These are phyloP conservation scores for Temnothorax curvispinosus DNA, from an alignment of 1,140 invertebrate genomes.

Conservation along the genomic window DNA sequence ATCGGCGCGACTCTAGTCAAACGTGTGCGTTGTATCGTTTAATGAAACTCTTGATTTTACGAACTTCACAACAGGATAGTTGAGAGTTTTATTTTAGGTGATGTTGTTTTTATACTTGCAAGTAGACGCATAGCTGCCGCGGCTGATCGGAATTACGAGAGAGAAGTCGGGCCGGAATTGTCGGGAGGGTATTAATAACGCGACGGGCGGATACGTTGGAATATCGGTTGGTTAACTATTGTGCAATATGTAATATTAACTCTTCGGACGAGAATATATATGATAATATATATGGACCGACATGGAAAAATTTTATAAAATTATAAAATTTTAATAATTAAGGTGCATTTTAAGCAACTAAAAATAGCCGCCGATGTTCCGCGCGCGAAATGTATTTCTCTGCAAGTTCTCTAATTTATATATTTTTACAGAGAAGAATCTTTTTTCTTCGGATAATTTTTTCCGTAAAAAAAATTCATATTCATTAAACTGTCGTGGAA, in stretches of 20 bases:
- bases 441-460: background rate
- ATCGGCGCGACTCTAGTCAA: too few species aligned
- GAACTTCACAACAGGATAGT: background rate
- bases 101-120: constrained; percentile 38
- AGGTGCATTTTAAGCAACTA: background rate
- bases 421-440: background rate
- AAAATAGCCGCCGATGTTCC: background rate
- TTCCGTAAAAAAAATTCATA: background rate
- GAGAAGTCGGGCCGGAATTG: constrained; percentile 16
- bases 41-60: too few species aligned
- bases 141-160: constrained; percentile 38
- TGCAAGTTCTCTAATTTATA: background rate
- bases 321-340: constrained; percentile 14
- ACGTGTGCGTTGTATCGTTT: too few species aligned
- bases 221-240: constrained; percentile 42
- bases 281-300: background rate
- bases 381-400: background rate
- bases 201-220: constrained; percentile 2
- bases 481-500: background rate
- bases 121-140: constrained; percentile 8
- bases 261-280: background rate
- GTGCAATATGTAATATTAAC: constrained; percentile 37
- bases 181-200: constrained; percentile 38
- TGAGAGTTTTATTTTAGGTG: background rate
- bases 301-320: constrained; percentile 14